Base-by-base conservation (phyloP, 2,888 invertebrate species). In the Heliconius hortense region DNA sequence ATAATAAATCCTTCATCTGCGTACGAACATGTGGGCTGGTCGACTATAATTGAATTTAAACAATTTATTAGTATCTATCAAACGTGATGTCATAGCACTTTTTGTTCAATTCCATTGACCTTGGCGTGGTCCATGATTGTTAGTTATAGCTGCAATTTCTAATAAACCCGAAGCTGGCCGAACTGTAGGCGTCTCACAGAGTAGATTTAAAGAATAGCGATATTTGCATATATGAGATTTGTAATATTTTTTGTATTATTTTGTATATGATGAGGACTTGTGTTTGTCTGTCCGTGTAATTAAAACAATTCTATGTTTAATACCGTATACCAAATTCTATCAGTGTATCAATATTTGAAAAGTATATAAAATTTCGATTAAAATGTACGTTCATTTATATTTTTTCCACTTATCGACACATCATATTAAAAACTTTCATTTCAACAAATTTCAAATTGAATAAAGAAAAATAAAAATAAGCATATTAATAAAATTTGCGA, bases 91-190 rank as follows among this genome's bases (percentile, higher is more conserved):
- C 88, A 88, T 81, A 77, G 79, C 79, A 74, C 81, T 81, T 80
- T 79, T 75, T 60, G 72, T 81, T 84, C 79, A 83, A 87, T 84
- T 85, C 80, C 79, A 84, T 83, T 84, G 87, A 84, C 90, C 89
- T 89, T 88, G 89, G 73, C 74, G 75, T 78, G 82, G 69, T 74
- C 77, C 69, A 73, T 75, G 81, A 84, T 85, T 87, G 84, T 83
- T 83, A 83, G 82, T 85, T 84, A 82, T 82, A 82, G 79, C 80
- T 83, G 85, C 84, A 84, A 85, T 85, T 85, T 84, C 82, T 82
- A 83, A 86, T 88, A 82, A 78, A 76, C 76, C 76, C 70, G 67
- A 78, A 75, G 76, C 76, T 67, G 64, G 77, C 75, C 73, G 28
- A 74, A 64, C 81, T 84, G 89, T 89, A 86, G 88, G 88, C 82